phyloP scores from a whole-genome alignment of 2,113 vertebrate genomes.

The Anser cygnoides region DNA sequence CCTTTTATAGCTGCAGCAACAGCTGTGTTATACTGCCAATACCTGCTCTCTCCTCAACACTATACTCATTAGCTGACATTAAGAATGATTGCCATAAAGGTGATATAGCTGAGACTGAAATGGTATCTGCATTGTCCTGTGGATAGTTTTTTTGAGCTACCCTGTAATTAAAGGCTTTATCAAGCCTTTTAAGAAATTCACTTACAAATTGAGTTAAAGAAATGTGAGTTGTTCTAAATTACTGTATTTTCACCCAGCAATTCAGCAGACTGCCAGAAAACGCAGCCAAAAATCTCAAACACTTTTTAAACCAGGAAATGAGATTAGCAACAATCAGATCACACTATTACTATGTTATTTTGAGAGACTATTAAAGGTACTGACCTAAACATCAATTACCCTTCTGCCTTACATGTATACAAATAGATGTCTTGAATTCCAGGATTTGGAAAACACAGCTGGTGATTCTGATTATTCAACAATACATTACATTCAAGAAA shows the following conservation, averaged over 20 bases:
- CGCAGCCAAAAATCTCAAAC: neutral
- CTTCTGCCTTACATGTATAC: neutral
- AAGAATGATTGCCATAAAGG: neutral
- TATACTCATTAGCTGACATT: neutral
- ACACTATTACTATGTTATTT: neutral
- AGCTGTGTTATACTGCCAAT: neutral
- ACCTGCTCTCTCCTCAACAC: neutral
- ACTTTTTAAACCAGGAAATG: slow-evolving; percentile 5
- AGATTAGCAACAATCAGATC: slow-evolving; percentile 36
- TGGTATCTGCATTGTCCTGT: neutral
- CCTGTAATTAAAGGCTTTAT: slow-evolving; percentile 28
- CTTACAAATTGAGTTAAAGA: neutral
- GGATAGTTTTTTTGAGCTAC: neutral
- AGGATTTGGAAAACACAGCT: neutral
- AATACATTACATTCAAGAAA: neutral
- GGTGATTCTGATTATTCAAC: neutral
- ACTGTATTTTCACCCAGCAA: slow-evolving; percentile 37
- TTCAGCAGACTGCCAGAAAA: slow-evolving; percentile 1
- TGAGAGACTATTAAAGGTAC: neutral
- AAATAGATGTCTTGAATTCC: neutral
- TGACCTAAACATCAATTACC: slow-evolving; percentile 35
- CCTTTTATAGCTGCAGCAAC: neutral
- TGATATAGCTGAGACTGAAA: slow-evolving; percentile 26
- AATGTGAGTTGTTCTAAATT: neutral
- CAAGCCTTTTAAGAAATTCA: neutral